Evolutionary conservation across 2,113 vertebrate genomes (phyloP).

Genomic region (Sturnus vulgaris): DNA sequence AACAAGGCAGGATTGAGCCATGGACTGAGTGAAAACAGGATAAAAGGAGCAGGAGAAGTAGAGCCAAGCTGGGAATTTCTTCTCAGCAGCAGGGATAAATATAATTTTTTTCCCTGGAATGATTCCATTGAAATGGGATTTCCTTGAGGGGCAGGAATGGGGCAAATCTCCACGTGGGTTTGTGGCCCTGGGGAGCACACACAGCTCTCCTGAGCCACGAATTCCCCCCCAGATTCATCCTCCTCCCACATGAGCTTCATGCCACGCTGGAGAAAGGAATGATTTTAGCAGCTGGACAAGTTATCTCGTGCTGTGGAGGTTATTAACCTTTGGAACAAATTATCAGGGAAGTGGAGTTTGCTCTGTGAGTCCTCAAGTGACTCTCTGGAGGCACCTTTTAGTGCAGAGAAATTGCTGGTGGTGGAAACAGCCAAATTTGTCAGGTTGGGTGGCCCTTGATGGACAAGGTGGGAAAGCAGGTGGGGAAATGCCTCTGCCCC

Average conservation of each 20-base stretch:
- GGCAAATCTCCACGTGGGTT: background rate
- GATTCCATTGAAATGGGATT: background rate
- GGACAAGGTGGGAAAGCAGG: background rate
- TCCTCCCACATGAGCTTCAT: background rate
- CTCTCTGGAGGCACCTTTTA: background rate
- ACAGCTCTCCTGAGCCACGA: background rate
- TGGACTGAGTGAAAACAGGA: background rate
- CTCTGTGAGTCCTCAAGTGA: background rate
- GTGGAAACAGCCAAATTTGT: background rate
- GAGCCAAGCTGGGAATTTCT: background rate
- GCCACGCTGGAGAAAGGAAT: background rate
- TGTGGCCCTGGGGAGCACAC: background rate
- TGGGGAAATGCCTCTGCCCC: too few species aligned
- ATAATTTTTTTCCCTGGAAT: background rate
- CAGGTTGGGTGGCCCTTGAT: background rate
- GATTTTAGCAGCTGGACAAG: background rate
- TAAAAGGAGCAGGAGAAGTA: background rate
- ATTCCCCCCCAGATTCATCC: fast-evolving
- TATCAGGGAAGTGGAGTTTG: background rate
- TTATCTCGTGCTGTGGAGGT: background rate
- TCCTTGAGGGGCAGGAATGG: fast-evolving
- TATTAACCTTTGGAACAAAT: background rate
- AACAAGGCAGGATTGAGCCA: fast-evolving
- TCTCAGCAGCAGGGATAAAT: background rate
- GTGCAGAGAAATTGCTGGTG: background rate